These are phyloP conservation scores for Megaceryle alcyon DNA, from an alignment of 2,797 vertebrate genomes.

Conservation along the genomic window DNA sequence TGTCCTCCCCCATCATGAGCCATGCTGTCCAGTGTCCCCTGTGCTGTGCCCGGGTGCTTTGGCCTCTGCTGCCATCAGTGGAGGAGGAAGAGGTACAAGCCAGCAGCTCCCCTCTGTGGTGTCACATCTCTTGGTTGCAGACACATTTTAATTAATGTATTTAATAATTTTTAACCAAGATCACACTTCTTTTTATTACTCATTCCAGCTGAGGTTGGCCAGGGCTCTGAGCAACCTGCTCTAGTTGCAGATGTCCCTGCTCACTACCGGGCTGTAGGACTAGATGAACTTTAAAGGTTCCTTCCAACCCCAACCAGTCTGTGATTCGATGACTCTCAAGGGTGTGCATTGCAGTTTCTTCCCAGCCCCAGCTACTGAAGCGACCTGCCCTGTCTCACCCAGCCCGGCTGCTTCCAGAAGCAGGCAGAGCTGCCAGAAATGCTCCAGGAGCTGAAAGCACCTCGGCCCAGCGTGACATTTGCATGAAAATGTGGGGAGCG, in stretches of 20 bases:
- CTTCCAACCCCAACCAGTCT: background rate
- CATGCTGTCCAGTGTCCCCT: background rate
- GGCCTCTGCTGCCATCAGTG: fast-evolving
- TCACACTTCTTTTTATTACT: background rate
- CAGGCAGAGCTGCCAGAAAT: background rate
- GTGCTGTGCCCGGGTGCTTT: fast-evolving
- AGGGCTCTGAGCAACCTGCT: background rate
- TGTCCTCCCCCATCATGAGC: background rate
- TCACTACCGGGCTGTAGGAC: background rate
- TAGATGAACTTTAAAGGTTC: background rate
- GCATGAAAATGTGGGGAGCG: background rate
- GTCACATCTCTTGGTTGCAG: fast-evolving
- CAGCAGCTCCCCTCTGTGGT: background rate
- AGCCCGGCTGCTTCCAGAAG: background rate
- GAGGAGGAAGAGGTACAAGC: background rate
- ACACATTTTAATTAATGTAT: background rate
- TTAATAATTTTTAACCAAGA: background rate
- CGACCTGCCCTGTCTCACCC: background rate
- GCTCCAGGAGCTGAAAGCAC: background rate
- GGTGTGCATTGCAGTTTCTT: background rate
- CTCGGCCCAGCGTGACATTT: background rate
- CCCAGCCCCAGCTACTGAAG: background rate
- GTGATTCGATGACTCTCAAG: background rate
- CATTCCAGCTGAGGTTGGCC: background rate
- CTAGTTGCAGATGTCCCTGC: background rate